Base-by-base conservation (phyloP, 2,797 vertebrate genomes). In the Dromococcyx pavoninus region DNA sequence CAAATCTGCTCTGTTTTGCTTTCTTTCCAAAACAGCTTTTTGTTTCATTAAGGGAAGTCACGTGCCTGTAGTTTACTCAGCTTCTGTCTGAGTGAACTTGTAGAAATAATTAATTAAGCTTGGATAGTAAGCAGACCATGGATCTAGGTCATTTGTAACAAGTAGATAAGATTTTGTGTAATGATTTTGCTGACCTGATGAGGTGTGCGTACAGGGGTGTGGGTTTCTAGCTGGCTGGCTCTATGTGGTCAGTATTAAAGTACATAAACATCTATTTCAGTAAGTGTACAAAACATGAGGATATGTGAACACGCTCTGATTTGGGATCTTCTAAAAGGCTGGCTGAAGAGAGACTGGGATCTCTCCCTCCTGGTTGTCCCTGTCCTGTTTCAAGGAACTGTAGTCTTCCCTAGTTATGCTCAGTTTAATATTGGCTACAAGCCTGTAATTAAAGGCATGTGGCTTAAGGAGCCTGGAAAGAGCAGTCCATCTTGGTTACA, bases 111-210 rank as follows among this genome's bases (percentile, higher is more conserved):
- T 91, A 50, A 72, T 89, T 44, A 48, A 81, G 66, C 76, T 70
- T 44, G 32, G 56, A 19, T 39, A 21, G 48, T 66, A 41, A 86
- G 60, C 41, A 56, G 56, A 13, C 43, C 2, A 4, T 50, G 60
- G 83, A 93, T 91, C 56, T 93, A 77, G 86, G 90, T 95, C 70
- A 80, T 74, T 89, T 54, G 58, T 82, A 91, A 64, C 41, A 94
- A 82, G 75, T 62, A 72, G 79, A 86, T 76, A 64, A 93, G 83
- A 79, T 82, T 74, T 75, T 6, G 1, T 64, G 74, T 76, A 73
- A 48, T 39, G n/a, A 28, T 91, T 94, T 69, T 76, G 71, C 10
- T 4, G 39, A 53, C 3, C 0, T 30, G 33, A 15, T 61, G 64
- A 94, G 74, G 41, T 51, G 30, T 41, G 8, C 11, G 0, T 32